Evolutionary conservation across 2,113 vertebrate genomes (phyloP), one percentile per base, ranked within the genome.

Genomic region (Xenopus borealis): DNA sequence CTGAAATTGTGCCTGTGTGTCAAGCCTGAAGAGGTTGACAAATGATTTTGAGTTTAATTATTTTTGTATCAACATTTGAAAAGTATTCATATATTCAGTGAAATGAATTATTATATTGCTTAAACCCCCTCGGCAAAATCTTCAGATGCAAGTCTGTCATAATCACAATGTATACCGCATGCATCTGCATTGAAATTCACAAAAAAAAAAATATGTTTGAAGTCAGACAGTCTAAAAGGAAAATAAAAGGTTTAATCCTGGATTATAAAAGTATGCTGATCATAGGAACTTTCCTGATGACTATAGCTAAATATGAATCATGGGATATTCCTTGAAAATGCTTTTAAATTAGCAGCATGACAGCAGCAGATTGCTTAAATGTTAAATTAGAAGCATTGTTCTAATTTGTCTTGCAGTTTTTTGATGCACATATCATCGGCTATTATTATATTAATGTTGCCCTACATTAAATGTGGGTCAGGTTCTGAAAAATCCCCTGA

Each of bases 221-320:
- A 79, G 77, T 69, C 69, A 78, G 68, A 74, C 76, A 83, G 57
- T 80, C 75, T 82, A 53, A 73, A 52, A 70, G 81, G 80, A 80
- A n/a, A 86, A 83, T 27, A 64, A 81, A 84, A 17, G 74, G 72
- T 67, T 79, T 80, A 83, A 79, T 78, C 66, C 82, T 63, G 61
- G 81, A 78, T 79, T 44, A 80, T 79, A 62, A 80, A 75, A 67
- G 50, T 73, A 77, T 79, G 81, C 58, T 80, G 78, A 67, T 78
- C 57, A 72, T 19, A 82, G 75, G 72, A 53, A 65, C 75, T 79
- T 79, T 83, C 80, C 70, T 64, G 66, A 79, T 79, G 52, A 80
- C 76, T 66, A 81, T 83, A 79, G 82, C 65, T 55, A 16, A 83
- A 83, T 59, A 27, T 20, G 75, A 72, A 67, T 47, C 17, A 68